Evolutionary conservation across 2,113 vertebrate genomes (phyloP), one percentile per base, ranked within the genome.

Genomic region (Hystrix cristata): DNA sequence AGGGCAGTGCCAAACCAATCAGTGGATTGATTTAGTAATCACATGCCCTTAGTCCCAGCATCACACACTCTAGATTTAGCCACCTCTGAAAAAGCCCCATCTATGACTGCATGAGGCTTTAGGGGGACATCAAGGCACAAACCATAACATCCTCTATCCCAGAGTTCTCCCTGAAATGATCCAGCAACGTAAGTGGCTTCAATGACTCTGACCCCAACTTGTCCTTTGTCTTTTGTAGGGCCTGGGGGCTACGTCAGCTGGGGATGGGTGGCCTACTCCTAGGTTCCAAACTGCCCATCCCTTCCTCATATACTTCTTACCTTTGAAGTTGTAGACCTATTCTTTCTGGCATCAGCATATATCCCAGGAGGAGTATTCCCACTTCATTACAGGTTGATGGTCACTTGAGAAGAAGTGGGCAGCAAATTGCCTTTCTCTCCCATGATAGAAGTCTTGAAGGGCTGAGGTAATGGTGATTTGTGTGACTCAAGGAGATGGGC

Each of bases 161-260:
- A 96, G 87, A 67, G 5, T 82, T 94, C 51, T 90, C 67, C 43
- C 67, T 87, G 62, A 71, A 96, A n/a, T 46, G 59, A 57, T 57
- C 79, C 64, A 60, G 51, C 25, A 78, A 34, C n/a, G 2, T 67
- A 59, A 85, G 53, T 87, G 67, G 43, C 62, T 88, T 85, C 57
- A 74, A 3, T 71, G 69, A 91, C 19, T 76, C 57, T 89, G 57
- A 80, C 27, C 29, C 43, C 34, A 69, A 8, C 34, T 31, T 51
- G 53, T 80, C 64, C 53, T 13, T 86, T 87, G 48, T 51, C 81
- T 95, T 72, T 95, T 90, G 65, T 0, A 67, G 85, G 46, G 78
- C 29, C 55, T 59, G 69, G 11, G 59, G 3, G 18, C 85, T 82
- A 82, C 55, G 25, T 57, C n/a, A 60, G 16, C 19, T 23, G n/a